These are phyloP conservation scores for Dromaius novaehollandiae DNA, from an alignment of 2,113 vertebrate species.

Conservation along the genomic window DNA sequence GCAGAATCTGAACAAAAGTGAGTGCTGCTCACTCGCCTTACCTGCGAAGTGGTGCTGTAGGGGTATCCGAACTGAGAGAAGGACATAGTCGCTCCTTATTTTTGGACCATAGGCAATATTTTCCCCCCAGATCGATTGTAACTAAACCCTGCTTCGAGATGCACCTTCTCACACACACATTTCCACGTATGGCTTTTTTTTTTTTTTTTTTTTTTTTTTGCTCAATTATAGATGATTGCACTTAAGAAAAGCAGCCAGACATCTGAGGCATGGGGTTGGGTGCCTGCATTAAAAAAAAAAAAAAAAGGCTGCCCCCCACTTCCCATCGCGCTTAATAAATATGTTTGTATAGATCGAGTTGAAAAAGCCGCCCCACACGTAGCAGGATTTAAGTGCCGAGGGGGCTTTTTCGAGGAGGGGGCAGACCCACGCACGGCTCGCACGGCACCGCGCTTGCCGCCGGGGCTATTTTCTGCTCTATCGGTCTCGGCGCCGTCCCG, in stretches of 20 bases:
- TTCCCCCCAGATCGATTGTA: slow-evolving; percentile 87
- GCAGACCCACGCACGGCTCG: slow-evolving; percentile 76
- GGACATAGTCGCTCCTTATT: slow-evolving; percentile 91
- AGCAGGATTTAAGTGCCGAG: slow-evolving; percentile 82
- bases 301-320: slow-evolving; percentile 76
- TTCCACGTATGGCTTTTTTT: slow-evolving; percentile 83
- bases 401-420: slow-evolving; percentile 75
- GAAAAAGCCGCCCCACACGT: slow-evolving; percentile 71
- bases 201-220: slow-evolving; percentile 18
- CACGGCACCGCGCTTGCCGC: slow-evolving; percentile 86
- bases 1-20: slow-evolving; percentile 60
- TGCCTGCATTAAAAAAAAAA: slow-evolving; percentile 71
- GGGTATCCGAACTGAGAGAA: slow-evolving; percentile 98
- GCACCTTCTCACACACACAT: slow-evolving; percentile 85
- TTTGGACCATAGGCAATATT: slow-evolving; percentile 90
- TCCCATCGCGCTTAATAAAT: slow-evolving; percentile 66
- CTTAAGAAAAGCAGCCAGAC: slow-evolving; percentile 82
- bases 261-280: slow-evolving; percentile 70
- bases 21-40: slow-evolving; percentile 80
- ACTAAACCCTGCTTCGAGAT: slow-evolving; percentile 86
- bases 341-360: slow-evolving; percentile 74
- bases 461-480: slow-evolving; percentile 92
- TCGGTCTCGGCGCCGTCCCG: slow-evolving; percentile 91
- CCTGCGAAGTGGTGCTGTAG: slow-evolving; percentile 94
- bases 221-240: slow-evolving; percentile 92